Conservation (phyloP, 1,140 invertebrate genomes). For the Ceratosolen fusciceps region DNA sequence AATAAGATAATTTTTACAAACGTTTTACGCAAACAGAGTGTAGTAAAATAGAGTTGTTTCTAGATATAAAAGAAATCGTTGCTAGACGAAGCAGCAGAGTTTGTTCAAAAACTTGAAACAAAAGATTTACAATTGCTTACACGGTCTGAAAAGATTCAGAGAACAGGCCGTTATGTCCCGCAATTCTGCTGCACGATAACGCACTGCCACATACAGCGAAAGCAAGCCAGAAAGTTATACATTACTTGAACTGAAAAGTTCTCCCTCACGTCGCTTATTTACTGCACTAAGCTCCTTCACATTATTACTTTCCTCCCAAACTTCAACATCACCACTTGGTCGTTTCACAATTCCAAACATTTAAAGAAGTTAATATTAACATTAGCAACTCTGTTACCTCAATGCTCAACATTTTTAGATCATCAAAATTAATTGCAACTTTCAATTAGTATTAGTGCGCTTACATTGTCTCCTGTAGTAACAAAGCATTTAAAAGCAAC, state of each 20-base stretch:
- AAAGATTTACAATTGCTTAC: conserved; percentile 16
- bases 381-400: background rate
- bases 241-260: conserved; percentile 6
- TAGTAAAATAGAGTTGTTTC: too few species aligned
- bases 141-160: conserved; percentile 6
- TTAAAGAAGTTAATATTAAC: conserved; percentile 5
- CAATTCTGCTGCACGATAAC: conserved; percentile 15
- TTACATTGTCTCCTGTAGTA: too few species aligned
- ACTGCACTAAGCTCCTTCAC: conserved; percentile 14
- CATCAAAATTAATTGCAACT: background rate
- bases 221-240: conserved; percentile 14
- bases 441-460: background rate
- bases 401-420: too few species aligned
- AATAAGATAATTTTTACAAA: too few species aligned
- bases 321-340: background rate
- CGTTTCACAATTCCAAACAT: background rate
- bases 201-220: conserved; percentile 13
- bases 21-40: too few species aligned
- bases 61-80: background rate
- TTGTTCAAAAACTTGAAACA: background rate
- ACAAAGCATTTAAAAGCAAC: too few species aligned
- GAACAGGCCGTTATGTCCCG: conserved; percentile 5
- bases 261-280: conserved; percentile 9
- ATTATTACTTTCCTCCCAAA: conserved; percentile 13
- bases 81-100: background rate